Evolutionary conservation across 1,140 invertebrate species (phyloP), one percentile per base, ranked within the genome.

Genomic region (Heliconius hewitsoni): DNA sequence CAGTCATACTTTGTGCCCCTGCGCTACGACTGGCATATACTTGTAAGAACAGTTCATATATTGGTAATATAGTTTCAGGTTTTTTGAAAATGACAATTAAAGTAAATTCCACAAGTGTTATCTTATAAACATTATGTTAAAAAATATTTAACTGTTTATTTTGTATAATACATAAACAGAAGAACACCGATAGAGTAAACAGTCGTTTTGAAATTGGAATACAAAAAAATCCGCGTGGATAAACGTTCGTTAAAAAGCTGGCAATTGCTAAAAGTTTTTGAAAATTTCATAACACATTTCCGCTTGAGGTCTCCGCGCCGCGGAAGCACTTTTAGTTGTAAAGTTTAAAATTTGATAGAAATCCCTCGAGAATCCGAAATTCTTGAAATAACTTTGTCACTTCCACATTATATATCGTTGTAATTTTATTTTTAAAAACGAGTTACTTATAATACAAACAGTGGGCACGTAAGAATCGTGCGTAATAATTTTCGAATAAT

Each of bases 261-360:
- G 66, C 76, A 72, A 66, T 57, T 74, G 55, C 52, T 74, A 70
- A 81, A 83, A 86, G 79, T 82, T 83, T 82, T 83, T 74, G 76
- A 81, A 83, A 84, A 83, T 83, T 83, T 83, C 81, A 79, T 82
- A 82, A 82, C 83, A 83, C 74, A 79, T 83, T 84, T 84, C 74
- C 75, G 76, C 71, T 76, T 78, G 72, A 77, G 79, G 83, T 84
- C 81, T 79, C 78, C 77, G 79, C 78, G 77, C 79, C 77, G 52
- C 80, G 50, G 74, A 79, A 83, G 81, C 79, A 80, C 76, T 82
- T 83, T 77, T 60, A 75, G 77, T 79, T 81, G 60, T 71, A 80
- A 83, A 85, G 84, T 85, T 85, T 79, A 77, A 83, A 83, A 84
- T 77, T 82, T 82, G 75, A 82, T 81, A 83, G 70, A 81, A 78